Base-by-base conservation (phyloP, 1,140 invertebrate species). In the Ostrea denselamellosa region DNA sequence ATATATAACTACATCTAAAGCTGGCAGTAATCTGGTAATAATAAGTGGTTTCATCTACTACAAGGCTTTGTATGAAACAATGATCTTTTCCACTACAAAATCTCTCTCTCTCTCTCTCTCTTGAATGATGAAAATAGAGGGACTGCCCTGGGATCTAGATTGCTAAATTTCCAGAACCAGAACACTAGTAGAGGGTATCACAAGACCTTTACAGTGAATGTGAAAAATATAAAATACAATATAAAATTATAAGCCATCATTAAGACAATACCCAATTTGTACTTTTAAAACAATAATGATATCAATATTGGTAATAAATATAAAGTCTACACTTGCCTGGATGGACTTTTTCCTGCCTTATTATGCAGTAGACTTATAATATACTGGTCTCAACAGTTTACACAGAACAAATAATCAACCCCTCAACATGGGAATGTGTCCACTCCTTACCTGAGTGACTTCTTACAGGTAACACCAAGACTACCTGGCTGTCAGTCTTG, bases 401-500 rank as follows among this genome's bases (percentile, higher is more conserved):
- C 68, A 28, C 25, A 25, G 14, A 77, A 77, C 68, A 77, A 77
- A 77, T 25, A 77, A 10, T 10, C 68, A 77, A 14, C 68, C 68
- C 25, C 68, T 25, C 68, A 77, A 77, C 68, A 44, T 2, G 28
- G 28, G 68, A 77, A 77, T 77, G 68, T 77, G 68, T 77, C 14
- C 68, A 77, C 68, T 28, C 14, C 28, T 77, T 34, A 77, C 68
- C 68, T 77, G 68, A 9, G 25, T 77, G 68, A 77, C 68, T 77
- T 34, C 28, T 77, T 5, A 44, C 68, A 77, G 68, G 68, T 77
- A 28, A 77, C 14, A 77, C 14, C 5, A 12, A 5, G 25, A 7
- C 68, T 77, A 77, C 68, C 68, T 77, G n/a, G 17, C 56, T 62
- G 56, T 62, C 56, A 62, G 3, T 62, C 56, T 62, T 62, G 14